Evolutionary conservation across 2,888 invertebrate species (phyloP), one percentile per base, ranked within the genome.

Genomic region (Drosophila percnosoma): DNA sequence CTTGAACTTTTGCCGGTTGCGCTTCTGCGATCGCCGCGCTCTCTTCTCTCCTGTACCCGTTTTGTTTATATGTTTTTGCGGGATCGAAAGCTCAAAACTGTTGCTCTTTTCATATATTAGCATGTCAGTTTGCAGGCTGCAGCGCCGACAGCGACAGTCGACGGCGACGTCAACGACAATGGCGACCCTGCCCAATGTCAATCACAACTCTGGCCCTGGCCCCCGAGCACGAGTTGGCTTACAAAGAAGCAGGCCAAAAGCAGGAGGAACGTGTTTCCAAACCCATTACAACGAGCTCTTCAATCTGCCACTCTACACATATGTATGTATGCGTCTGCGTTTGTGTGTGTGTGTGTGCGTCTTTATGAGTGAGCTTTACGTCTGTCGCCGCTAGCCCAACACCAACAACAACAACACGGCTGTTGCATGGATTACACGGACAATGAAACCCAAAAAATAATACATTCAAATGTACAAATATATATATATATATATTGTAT

Each of bases 161-260:
- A 40, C 29, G 13, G 31, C 49, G 27, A 63, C 68, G 59, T 40
- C 62, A 57, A 72, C 57, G 68, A 33, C 75, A 34, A 73, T 54
- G 67, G 66, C 84, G 84, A 87, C 84, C 87, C 87, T 87, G 84
- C 84, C 87, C 84, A 84, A 84, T 84, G 84, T 87, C 84, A 84
- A 84, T 84, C 84, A 84, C 73, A 61, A 36, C 75, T 68, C 64
- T 68, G 65, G 77, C 83, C 75, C 77, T 77, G 80, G 68, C 76
- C 68, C 62, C 65, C 49, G 55, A 68, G 68, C 72, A 64, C 68
- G 57, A 71, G 65, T 78, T 75, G 79, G 78, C 75, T 78, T 78
- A 78, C 78, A 74, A 75, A 79, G 79, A 81, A 83, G 79, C 85
- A 78, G 85, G 87, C 84, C 87, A 87, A 78, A 74, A 82, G 82